A percentile compares a stretch with the other conserved stretches of the same genome.
Evolutionary conservation across 1,140 invertebrate genomes (phyloP).

Genomic region (Limonius californicus): DNA sequence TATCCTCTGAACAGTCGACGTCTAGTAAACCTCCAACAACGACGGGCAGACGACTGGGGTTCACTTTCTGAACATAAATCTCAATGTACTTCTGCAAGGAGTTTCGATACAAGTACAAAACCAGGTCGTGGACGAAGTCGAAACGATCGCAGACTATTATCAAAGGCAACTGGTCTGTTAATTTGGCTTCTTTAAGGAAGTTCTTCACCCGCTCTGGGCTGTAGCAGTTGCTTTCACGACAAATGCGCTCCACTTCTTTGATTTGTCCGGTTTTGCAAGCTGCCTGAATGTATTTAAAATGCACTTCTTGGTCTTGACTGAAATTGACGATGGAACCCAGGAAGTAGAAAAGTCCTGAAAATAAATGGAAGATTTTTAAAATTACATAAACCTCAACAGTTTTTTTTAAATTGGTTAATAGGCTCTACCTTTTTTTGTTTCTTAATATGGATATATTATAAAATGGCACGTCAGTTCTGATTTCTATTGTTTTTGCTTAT

Average conservation of each 20-base stretch:
- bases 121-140: conserved; percentile 99
- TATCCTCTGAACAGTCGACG: conserved; percentile 98
- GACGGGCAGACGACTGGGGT: conserved; percentile 94
- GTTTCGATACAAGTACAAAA: conserved; percentile 97
- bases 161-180: conserved; percentile 95
- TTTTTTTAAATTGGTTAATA: background rate
- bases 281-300: conserved; percentile 98
- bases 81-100: conserved; percentile 99
- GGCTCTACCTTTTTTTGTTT: no score
- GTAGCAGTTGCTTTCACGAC: conserved; percentile 98
- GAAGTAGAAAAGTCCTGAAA: conserved; percentile 85
- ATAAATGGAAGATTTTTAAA: conserved; percentile 2
- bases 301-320: conserved; percentile 98
- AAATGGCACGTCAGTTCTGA: no score
- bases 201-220: conserved; percentile 99
- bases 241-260: conserved; percentile 99
- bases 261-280: conserved; percentile 94
- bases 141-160: conserved; percentile 99
- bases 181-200: conserved; percentile 97
- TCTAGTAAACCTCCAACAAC: conserved; percentile 96
- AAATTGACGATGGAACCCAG: conserved; percentile 99
- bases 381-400: background rate
- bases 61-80: conserved; percentile 99
- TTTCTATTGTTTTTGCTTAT: no score
- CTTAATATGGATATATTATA: no score